Base-by-base conservation (phyloP, 2,888 invertebrate genomes). In the Elmis aenea region DNA sequence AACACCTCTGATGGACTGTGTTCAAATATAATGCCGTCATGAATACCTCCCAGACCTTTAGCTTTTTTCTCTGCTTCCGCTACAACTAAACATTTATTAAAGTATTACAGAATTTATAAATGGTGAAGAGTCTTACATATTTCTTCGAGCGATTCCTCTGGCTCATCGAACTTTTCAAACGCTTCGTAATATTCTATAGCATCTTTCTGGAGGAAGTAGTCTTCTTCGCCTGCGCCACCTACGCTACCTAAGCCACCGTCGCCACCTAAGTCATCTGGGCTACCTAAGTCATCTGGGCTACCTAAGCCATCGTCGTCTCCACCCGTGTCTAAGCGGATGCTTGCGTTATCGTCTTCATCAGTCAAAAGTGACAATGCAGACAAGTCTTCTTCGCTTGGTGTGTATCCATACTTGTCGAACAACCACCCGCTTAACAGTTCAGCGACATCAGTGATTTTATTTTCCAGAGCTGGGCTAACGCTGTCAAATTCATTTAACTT, bases 1-100 rank as follows among this genome's bases (percentile, higher is more conserved):
- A 52, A 48, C 1, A 55, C 47, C 13, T 46, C 46, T 0, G 54
- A 45, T 5, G 62, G 61, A 40, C 55, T 57, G 44, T 61, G 61
- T 2, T 54, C 56, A 16, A 27, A 32, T 13, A 38, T 41, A 5
- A 34, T 16, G 3, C 22, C 38, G 20, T n/a, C n/a, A n/a, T n/a
- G n/a, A n/a, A n/a, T n/a, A n/a, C 27, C 34, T 11, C 13, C 25
- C 13, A 9, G 14, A 21, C 34, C 9, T 22, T 18, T 29, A 20
- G n/a, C 18, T 10, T 13, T 15, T 26, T 13, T 13, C 5, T 13
- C 9, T 12, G 11, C 22, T 13, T 12, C n/a, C 24, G 20, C n/a
- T 13, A 13, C 26, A 11, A 11, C 23, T 9, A n/a, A n/a, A n/a
- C n/a, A n/a, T n/a, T n/a, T n/a, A n/a, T n/a, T n/a, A n/a, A n/a